phyloP scores from a whole-genome alignment of 2,888 invertebrate genomes.

The Gasteruption jaculator region DNA sequence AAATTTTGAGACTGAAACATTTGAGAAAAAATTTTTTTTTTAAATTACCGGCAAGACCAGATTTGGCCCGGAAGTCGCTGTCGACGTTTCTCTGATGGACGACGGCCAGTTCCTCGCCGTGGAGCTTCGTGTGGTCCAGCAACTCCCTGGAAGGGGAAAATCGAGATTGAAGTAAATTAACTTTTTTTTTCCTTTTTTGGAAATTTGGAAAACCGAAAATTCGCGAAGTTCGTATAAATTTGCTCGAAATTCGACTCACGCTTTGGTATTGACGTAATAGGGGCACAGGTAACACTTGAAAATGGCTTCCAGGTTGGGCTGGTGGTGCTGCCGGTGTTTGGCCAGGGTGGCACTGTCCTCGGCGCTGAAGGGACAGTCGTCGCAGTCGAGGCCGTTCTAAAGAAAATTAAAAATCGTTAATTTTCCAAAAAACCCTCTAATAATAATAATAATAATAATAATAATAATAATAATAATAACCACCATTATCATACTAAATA shows the following conservation, averaged over 20 bases:
- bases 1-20: too few species aligned
- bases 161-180: neutral
- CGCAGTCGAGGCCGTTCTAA: constrained; percentile 53
- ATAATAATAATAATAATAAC: too few species aligned
- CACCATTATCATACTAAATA: too few species aligned
- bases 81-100: constrained; percentile 38
- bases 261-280: constrained; percentile 69
- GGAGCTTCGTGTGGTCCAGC: constrained; percentile 42
- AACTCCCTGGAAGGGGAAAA: constrained; percentile 33
- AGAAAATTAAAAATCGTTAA: constrained; percentile 2
- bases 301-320: constrained; percentile 63
- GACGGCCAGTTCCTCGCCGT: constrained; percentile 46
- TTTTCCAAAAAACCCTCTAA: too few species aligned
- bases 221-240: too few species aligned
- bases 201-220: too few species aligned
- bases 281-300: constrained; percentile 80
- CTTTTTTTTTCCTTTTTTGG: too few species aligned
- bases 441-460: too few species aligned
- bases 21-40: too few species aligned
- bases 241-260: constrained; percentile 60
- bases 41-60: too few species aligned
- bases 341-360: constrained; percentile 59
- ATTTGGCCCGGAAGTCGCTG: too few species aligned
- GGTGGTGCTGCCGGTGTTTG: constrained; percentile 67
- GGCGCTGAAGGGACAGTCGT: constrained; percentile 69